phyloP scores from a whole-genome alignment of 2,888 invertebrate genomes.

The Agriotes lineatus region DNA sequence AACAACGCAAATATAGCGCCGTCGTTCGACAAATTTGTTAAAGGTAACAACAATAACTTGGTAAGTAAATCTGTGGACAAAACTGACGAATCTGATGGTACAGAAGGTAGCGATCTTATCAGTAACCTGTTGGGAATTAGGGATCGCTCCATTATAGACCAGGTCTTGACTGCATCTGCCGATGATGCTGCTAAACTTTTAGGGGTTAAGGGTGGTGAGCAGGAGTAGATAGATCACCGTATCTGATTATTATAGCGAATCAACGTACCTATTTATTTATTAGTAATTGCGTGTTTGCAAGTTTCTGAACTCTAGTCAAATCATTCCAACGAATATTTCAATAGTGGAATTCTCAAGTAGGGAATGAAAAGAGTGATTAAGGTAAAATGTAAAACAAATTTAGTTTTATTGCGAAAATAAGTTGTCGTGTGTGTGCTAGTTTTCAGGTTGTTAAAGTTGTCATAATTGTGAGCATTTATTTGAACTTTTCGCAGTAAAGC shows the following conservation, averaged over 20 bases:
- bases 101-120: conserved; percentile 81
- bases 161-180: conserved; percentile 83
- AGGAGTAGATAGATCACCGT: conserved; percentile 35
- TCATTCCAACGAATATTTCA: conserved; percentile 57
- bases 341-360: conserved; percentile 28
- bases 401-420: conserved; percentile 9
- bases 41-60: conserved; percentile 66
- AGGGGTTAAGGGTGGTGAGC: conserved; percentile 74
- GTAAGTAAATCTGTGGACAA: conserved; percentile 65
- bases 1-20: conserved; percentile 39
- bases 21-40: conserved; percentile 46
- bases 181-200: conserved; percentile 91
- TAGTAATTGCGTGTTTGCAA: conserved; percentile 39
- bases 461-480: too few relatives aligned
- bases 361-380: not conserved
- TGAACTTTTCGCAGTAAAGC: too few relatives aligned
- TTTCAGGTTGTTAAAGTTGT: too few relatives aligned
- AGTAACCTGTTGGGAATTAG: conserved; percentile 91
- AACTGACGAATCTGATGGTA: conserved; percentile 66
- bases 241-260: conserved; percentile 3
- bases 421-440: not conserved
- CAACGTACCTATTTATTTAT: conserved; percentile 27
- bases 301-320: conserved; percentile 61
- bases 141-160: conserved; percentile 87
- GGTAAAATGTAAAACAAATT: conserved; percentile 3